A percentile compares a stretch with the other conserved stretches of the same genome.
Conservation (phyloP, 2,888 invertebrate genomes). For the Phyllotreta cruciferae region DNA sequence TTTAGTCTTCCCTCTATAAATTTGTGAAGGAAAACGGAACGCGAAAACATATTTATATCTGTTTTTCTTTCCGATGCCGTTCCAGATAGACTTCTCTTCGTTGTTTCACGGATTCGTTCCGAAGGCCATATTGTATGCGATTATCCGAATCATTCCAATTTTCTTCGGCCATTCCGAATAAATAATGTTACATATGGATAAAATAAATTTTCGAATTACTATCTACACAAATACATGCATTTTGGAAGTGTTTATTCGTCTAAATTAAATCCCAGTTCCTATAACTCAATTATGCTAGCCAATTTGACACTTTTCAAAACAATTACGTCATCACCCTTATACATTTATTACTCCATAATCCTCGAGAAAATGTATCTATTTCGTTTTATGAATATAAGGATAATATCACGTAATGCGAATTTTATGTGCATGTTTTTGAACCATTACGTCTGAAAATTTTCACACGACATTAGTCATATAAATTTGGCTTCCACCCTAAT, state of each 20-base stretch:
- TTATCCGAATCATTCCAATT: constrained; percentile 12
- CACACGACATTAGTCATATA: constrained; percentile 25
- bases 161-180: neutral
- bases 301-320: too few relatives aligned
- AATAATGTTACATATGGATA: neutral
- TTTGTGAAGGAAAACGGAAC: neutral
- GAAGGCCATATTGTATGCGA: constrained; percentile 3
- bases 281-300: too few relatives aligned
- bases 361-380: constrained; percentile 1
- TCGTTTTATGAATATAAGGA: constrained; percentile 4
- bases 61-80: constrained; percentile 1
- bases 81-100: neutral
- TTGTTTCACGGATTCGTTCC: constrained; percentile 1
- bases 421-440: constrained; percentile 21
- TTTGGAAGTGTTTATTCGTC: too few relatives aligned
- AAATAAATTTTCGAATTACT: too few relatives aligned
- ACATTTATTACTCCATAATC: neutral
- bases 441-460: constrained; percentile 20
- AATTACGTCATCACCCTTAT: too few relatives aligned
- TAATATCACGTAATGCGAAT: constrained; percentile 12
- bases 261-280: too few relatives aligned
- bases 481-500: constrained; percentile 19
- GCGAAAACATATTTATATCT: constrained; percentile 1
- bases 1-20: neutral
- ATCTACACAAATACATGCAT: too few relatives aligned